Percentiles rank a stretch among this genome's conserved stretches.
Evolutionary conservation across 2,113 vertebrate species (phyloP).

Genomic region (Hypocryptadius cinnamomeus): DNA sequence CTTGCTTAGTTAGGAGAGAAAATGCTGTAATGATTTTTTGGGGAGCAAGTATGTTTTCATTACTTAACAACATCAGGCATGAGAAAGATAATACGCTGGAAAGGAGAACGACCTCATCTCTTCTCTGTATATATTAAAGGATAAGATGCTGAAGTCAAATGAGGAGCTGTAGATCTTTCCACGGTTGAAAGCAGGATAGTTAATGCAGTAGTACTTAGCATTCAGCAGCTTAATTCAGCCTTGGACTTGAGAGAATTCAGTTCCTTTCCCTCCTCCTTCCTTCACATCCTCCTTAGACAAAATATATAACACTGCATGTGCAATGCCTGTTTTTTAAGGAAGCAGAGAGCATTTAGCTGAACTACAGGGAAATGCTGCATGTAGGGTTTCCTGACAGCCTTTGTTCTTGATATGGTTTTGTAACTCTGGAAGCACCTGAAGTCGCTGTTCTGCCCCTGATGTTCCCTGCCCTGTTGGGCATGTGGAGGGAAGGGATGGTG

Average conservation of each 20-base stretch:
- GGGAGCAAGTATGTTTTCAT: not conserved
- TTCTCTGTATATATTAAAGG: not conserved
- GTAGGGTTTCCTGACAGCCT: not conserved
- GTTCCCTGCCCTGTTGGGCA: not conserved
- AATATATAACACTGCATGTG: not conserved
- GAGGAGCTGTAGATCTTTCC: not conserved
- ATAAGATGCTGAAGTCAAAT: not conserved
- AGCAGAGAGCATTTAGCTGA: not conserved
- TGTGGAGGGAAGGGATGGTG: not conserved
- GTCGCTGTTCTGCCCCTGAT: not conserved
- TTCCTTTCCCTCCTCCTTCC: not conserved
- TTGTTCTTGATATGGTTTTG: not conserved
- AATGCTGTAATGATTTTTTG: not conserved
- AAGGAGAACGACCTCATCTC: not conserved
- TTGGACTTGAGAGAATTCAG: slow-evolving; percentile 27
- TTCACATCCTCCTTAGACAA: not conserved
- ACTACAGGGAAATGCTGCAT: not conserved
- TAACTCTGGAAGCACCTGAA: not conserved
- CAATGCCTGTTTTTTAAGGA: not conserved
- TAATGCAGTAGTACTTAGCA: slow-evolving; percentile 37
- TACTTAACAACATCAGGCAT: not conserved
- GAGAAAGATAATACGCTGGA: not conserved
- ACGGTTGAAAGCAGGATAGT: not conserved
- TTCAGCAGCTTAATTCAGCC: slow-evolving; percentile 29
- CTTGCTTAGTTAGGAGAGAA: not conserved